Conservation (phyloP, 2,888 invertebrate genomes). For the Dysmachus trigonus region DNA sequence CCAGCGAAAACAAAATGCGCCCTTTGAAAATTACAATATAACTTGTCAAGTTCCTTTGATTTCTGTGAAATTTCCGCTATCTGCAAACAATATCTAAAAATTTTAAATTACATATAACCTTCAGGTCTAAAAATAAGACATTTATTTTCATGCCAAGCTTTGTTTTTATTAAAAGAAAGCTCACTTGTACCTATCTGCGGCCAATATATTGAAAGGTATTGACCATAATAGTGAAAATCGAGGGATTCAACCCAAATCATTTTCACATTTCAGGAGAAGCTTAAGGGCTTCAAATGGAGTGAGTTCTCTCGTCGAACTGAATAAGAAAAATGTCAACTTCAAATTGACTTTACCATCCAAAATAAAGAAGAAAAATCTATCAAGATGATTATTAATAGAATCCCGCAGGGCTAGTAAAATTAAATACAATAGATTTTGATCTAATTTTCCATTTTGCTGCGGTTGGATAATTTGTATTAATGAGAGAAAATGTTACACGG, state of each 20-base stretch:
- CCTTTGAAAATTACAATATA: too few species aligned
- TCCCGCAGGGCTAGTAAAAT: background rate
- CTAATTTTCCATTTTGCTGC: background rate
- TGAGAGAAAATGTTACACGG: too few species aligned
- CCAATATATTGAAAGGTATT: background rate
- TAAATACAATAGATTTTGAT: background rate
- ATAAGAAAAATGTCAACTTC: too few species aligned
- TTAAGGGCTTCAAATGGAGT: background rate
- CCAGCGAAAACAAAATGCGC: too few species aligned
- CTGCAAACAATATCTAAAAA: background rate
- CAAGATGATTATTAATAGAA: background rate
- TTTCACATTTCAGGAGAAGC: background rate
- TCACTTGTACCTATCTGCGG: background rate
- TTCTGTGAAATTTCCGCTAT: background rate
- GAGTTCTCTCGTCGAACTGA: background rate
- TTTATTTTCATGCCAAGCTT: background rate
- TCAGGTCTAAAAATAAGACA: background rate
- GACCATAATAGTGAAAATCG: background rate
- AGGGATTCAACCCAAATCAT: background rate
- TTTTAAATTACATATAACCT: background rate
- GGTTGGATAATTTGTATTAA: too few species aligned
- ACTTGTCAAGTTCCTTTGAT: too few species aligned
- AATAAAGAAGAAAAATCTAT: background rate
- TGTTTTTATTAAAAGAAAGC: background rate
- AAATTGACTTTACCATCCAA: background rate